These are phyloP conservation scores for Strix aluco DNA, from an alignment of 2,113 vertebrate species.

Conservation along the genomic window DNA sequence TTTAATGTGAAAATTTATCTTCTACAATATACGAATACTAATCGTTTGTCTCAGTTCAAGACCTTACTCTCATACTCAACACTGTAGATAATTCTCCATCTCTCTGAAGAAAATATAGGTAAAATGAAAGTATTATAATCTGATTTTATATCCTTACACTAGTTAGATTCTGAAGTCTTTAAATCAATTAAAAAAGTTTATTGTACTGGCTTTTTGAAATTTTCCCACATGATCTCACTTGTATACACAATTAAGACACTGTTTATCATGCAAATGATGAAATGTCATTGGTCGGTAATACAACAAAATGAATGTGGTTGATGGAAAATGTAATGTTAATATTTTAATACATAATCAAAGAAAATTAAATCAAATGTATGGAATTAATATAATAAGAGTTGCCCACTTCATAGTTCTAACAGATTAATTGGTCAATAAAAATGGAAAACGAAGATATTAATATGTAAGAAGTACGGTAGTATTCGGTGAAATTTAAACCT, in stretches of 20 bases:
- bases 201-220: not conserved
- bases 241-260: not conserved
- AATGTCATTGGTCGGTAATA: not conserved
- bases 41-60: not conserved
- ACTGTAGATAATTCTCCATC: not conserved
- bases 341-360: not conserved
- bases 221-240: not conserved
- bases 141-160: not conserved
- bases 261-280: not conserved
- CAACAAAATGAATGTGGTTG: not conserved
- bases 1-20: conserved; percentile 25
- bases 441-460: not conserved
- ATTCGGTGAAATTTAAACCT: not conserved
- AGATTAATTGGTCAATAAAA: not conserved
- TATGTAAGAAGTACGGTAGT: not conserved
- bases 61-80: not conserved
- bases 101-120: not conserved
- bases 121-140: not conserved
- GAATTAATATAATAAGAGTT: not conserved
- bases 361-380: not conserved
- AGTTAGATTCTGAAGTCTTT: not conserved
- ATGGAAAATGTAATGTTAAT: not conserved
- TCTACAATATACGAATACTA: not conserved
- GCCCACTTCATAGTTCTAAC: not conserved
- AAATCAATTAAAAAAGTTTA: not conserved